These are phyloP conservation scores for Mesocentrotus franciscanus DNA, from an alignment of 53 echinoderm and acorn worm genomes.

Conservation along the genomic window DNA sequence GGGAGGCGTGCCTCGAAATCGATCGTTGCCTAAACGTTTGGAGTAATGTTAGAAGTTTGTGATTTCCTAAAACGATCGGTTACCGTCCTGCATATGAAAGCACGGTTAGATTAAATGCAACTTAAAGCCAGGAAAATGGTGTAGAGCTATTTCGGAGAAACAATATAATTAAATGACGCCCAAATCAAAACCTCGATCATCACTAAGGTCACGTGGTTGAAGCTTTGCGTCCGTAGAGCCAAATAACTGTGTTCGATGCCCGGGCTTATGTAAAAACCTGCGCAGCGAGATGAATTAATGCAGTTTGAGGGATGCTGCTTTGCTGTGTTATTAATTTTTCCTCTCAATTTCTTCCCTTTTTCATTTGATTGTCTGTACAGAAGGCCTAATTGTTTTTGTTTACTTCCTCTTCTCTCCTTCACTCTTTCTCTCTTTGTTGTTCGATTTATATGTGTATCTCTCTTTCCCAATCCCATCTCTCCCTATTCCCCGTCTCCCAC, in stretches of 20 bases:
- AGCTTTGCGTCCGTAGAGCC: no score
- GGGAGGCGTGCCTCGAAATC: neutral
- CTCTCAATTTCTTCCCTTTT: no score
- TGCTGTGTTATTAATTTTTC: no score
- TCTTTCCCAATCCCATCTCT: no score
- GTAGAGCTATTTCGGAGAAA: neutral
- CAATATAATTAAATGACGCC: neutral
- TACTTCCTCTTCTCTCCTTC: neutral
- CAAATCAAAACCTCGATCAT: neutral
- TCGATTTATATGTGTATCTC: no score
- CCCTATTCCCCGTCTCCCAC: no score
- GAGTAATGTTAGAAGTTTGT: neutral
- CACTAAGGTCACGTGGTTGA: no score
- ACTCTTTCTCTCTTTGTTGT: neutral
- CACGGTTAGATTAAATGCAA: neutral
- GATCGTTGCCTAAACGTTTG: neutral
- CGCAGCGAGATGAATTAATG: no score
- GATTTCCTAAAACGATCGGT: constrained; percentile 1
- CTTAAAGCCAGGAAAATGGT: neutral
- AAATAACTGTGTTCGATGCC: no score
- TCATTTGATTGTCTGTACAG: no score
- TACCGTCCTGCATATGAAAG: neutral
- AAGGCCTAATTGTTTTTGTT: neutral
- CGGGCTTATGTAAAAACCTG: no score
- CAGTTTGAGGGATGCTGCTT: no score